Base-by-base conservation (phyloP, 2,797 vertebrate genomes). In the Ceyx erithaca region DNA sequence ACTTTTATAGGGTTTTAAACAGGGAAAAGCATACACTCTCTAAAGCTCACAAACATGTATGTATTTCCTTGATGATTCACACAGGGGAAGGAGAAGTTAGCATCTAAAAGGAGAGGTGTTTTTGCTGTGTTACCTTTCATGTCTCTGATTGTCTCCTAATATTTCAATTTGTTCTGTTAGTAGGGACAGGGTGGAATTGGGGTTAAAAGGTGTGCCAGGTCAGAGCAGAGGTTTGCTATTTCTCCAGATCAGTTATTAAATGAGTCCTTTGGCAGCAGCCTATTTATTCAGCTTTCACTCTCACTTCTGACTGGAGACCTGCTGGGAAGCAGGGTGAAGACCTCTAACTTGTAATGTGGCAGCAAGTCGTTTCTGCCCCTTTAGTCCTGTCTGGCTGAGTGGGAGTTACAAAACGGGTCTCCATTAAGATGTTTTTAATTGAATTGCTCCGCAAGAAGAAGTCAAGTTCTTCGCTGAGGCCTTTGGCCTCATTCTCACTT, bases 141-240 rank as follows among this genome's bases (percentile, higher is more conserved):
- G 35, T 30, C 31, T 93, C 31, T 68, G 33, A 62, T 54, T 2
- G 1, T 45, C 43, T 92, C 61, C 54, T 85, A 71, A 33, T 82
- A 86, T 48, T 92, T 87, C 93, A 92, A 66, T 93, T 87, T 92
- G 22, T 70, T 87, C 66, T 66, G 26, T 72, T 75, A 69, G 45
- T 82, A 80, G 62, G 43, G 22, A 70, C 20, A 28, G 37, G 86
- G 40, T 31, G 30, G 72, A 87, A 77, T 41, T 88, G 66, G 58
- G 51, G 58, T 89, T 82, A 87, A 86, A 91, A 93, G 48, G 79
- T 48, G 31, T 59, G 33, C n/a, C 17, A 59, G 66, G 66, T 90
- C 6, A 0, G 58, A 80, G 88, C 55, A 85, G 90, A 95, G 93
- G 88, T 85, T 45, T 80, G 26, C 62, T 1, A 0, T 75, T 46